phyloP scores from a whole-genome alignment of 1,140 invertebrate genomes.

The Lineus longissimus region DNA sequence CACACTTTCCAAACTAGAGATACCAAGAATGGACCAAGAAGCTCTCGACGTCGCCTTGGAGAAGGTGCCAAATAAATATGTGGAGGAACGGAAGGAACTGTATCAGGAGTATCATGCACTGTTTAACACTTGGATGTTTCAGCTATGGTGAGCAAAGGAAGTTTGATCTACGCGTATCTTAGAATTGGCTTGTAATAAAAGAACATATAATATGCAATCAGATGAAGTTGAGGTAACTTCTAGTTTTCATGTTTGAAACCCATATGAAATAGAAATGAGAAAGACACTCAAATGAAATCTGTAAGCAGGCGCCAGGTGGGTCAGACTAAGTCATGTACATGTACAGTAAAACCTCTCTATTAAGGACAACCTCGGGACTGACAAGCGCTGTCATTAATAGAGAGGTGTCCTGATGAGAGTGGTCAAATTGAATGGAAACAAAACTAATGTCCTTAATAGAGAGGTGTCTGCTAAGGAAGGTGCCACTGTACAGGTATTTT shows the following conservation, averaged over 20 bases:
- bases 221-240: neutral
- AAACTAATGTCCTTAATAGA: too few species aligned
- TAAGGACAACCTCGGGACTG: too few species aligned
- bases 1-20: constrained; percentile 72
- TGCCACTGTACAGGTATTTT: too few species aligned
- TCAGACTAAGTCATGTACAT: too few species aligned
- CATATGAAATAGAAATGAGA: neutral
- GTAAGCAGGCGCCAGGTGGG: too few species aligned
- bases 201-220: constrained; percentile 20
- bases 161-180: constrained; percentile 2
- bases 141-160: constrained; percentile 43
- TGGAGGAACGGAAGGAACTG: constrained; percentile 37
- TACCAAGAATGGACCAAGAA: constrained; percentile 66
- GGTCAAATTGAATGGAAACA: too few species aligned
- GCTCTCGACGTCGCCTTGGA: constrained; percentile 61
- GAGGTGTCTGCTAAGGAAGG: too few species aligned
- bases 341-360: too few species aligned
- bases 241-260: neutral
- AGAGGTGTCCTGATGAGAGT: too few species aligned
- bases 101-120: constrained; percentile 36
- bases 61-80: constrained; percentile 37
- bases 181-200: constrained; percentile 13
- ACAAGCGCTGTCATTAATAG: too few species aligned
- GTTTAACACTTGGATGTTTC: constrained; percentile 54
- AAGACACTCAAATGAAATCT: too few species aligned